Percentiles rank a stretch among this genome's conserved stretches.
phyloP scores from a whole-genome alignment of 2,888 invertebrate genomes.

The Phlogophora meticulosa region DNA sequence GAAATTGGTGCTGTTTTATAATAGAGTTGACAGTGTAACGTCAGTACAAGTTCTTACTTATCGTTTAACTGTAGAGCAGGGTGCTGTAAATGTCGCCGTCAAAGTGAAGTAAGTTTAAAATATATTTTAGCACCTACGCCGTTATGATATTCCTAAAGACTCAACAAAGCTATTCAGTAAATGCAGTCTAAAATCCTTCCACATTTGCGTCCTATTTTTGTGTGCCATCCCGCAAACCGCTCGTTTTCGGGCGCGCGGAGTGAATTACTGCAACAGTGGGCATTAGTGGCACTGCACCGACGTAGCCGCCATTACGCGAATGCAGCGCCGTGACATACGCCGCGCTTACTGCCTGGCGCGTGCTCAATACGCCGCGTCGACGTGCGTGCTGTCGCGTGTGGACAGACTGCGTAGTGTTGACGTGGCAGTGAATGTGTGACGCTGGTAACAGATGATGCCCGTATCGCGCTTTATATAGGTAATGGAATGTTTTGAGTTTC shows the following conservation, averaged over 20 bases:
- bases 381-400: not conserved
- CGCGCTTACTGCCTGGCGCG: not conserved
- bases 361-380: not conserved
- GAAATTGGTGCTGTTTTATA: no score
- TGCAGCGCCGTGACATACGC: not conserved
- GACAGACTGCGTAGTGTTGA: not conserved
- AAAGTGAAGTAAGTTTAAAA: not conserved
- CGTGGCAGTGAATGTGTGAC: not conserved
- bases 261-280: constrained; percentile 20
- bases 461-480: not conserved
- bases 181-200: constrained; percentile 13
- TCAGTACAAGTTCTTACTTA: no score
- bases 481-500: constrained; percentile 1
- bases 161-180: constrained; percentile 21
- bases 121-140: no score
- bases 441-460: no score
- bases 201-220: constrained; percentile 15
- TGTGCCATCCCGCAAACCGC: not conserved
- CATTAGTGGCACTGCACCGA: constrained; percentile 36
- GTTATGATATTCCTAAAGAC: not conserved
- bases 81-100: no score
- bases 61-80: no score
- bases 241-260: constrained; percentile 4
- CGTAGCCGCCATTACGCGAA: constrained; percentile 31
- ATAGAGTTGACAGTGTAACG: no score